These are phyloP conservation scores for Danio choprae DNA, from an alignment of 2,797 vertebrate genomes.

Conservation along the genomic window DNA sequence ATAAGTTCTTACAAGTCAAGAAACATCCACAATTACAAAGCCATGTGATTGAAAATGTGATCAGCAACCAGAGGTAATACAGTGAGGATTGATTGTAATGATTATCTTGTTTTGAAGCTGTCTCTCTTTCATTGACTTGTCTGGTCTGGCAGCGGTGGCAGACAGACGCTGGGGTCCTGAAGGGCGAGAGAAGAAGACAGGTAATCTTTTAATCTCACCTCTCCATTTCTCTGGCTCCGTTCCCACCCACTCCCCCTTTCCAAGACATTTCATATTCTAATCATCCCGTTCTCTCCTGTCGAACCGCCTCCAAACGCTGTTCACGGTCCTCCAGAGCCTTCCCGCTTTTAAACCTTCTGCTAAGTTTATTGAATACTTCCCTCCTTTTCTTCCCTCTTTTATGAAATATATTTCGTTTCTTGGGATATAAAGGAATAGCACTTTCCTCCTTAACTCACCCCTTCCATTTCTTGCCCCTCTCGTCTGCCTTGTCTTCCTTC, in stretches of 20 bases:
- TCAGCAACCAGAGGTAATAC: constrained; percentile 23
- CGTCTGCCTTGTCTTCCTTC: constrained; percentile 56
- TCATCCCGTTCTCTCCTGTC: constrained; percentile 61
- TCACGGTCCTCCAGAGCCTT: constrained; percentile 31
- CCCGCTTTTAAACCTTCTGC: constrained; percentile 14
- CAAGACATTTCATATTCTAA: constrained; percentile 81
- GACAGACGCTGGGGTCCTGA: constrained; percentile 61
- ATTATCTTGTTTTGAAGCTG: constrained; percentile 35
- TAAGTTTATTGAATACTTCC: constrained; percentile 76
- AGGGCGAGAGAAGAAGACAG: constrained; percentile 72
- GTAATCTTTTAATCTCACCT: constrained; percentile 80
- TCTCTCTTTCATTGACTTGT: constrained; percentile 51
- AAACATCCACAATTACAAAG: constrained; percentile 15
- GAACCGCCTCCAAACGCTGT: constrained; percentile 60
- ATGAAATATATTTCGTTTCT: constrained; percentile 52
- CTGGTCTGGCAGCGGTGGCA: constrained; percentile 54
- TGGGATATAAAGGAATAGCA: constrained; percentile 67
- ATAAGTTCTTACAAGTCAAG: not conserved
- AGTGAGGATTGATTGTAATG: constrained; percentile 45
- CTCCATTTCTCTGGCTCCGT: constrained; percentile 70
- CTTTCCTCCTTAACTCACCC: constrained; percentile 57
- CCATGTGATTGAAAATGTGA: constrained; percentile 28
- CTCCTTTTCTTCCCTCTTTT: constrained; percentile 35
- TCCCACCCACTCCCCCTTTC: constrained; percentile 68
- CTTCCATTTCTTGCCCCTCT: constrained; percentile 66